Evolutionary conservation across 2,113 vertebrate genomes (phyloP).

Genomic region (Kryptolebias marmoratus): DNA sequence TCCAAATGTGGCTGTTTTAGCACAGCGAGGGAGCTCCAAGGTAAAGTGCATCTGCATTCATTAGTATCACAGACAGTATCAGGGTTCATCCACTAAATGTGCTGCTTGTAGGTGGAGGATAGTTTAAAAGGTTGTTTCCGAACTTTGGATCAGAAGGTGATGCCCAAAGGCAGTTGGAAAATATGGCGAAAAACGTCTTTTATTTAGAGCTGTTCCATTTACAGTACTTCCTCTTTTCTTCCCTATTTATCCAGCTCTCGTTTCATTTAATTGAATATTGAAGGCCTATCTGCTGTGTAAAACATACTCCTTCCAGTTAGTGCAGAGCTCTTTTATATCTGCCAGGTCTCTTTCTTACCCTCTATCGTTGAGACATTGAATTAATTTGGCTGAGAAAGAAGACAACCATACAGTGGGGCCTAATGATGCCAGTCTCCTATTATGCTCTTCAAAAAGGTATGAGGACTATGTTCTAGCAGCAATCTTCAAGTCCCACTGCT

Average conservation of each 20-base stretch:
- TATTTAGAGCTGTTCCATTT: neutral
- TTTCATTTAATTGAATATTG: slow-evolving; percentile 37
- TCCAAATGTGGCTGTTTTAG: neutral
- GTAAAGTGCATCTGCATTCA: slow-evolving; percentile 18
- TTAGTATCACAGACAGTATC: slow-evolving; percentile 22
- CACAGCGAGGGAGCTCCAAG: neutral
- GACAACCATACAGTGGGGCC: slow-evolving; percentile 7
- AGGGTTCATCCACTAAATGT: slow-evolving; percentile 15
- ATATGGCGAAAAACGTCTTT: neutral
- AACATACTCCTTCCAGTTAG: slow-evolving; percentile 5
- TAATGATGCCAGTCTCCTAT: slow-evolving; percentile 9
- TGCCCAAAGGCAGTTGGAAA: slow-evolving; percentile 10
- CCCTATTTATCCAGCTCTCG: neutral
- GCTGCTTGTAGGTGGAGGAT: slow-evolving; percentile 2
- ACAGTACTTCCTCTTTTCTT: neutral
- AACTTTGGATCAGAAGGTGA: slow-evolving; percentile 16
- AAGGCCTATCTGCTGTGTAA: slow-evolving; percentile 22
- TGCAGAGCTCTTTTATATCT: slow-evolving; percentile 28
- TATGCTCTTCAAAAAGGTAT: slow-evolving; percentile 27
- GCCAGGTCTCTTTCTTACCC: slow-evolving; percentile 20
- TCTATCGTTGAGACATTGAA: slow-evolving; percentile 27
- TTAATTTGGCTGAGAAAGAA: slow-evolving; percentile 39
- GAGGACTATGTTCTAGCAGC: neutral
- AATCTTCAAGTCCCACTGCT: slow-evolving; percentile 9
- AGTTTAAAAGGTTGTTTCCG: slow-evolving; percentile 2